Conservation (phyloP, 2,113 vertebrate species). For the Polypterus bichir region DNA sequence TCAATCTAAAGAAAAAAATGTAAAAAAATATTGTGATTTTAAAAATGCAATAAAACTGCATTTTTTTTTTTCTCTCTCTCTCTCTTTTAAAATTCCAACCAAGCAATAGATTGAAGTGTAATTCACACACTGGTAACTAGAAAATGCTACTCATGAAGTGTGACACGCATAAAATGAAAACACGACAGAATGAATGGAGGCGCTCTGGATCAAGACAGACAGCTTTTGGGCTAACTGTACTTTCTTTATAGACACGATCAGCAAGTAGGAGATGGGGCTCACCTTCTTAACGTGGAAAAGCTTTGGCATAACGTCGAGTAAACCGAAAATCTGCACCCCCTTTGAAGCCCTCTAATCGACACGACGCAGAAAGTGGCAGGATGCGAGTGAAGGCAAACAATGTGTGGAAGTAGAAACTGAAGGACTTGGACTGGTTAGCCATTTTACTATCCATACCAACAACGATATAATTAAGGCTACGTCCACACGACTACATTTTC, state of each 20-base stretch:
- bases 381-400: too few species aligned
- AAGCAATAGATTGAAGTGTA: background rate
- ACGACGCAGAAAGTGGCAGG: too few species aligned
- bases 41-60: conserved; percentile 38
- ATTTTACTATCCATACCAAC: too few species aligned
- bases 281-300: background rate
- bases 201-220: background rate
- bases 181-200: background rate
- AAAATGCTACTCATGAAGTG: background rate
- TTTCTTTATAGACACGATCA: background rate
- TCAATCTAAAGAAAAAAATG: background rate
- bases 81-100: background rate
- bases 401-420: too few species aligned
- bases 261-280: background rate
- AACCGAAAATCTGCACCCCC: background rate
- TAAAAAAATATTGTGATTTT: background rate
- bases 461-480: too few species aligned
- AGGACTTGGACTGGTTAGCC: too few species aligned
- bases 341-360: too few species aligned
- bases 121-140: background rate
- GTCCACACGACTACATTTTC: too few species aligned
- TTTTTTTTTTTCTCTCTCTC: conserved; percentile 19
- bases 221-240: background rate
- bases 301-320: background rate
- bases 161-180: too few species aligned